Evolutionary conservation across 2,888 invertebrate genomes (phyloP).

Genomic region (Magallana nippona): DNA sequence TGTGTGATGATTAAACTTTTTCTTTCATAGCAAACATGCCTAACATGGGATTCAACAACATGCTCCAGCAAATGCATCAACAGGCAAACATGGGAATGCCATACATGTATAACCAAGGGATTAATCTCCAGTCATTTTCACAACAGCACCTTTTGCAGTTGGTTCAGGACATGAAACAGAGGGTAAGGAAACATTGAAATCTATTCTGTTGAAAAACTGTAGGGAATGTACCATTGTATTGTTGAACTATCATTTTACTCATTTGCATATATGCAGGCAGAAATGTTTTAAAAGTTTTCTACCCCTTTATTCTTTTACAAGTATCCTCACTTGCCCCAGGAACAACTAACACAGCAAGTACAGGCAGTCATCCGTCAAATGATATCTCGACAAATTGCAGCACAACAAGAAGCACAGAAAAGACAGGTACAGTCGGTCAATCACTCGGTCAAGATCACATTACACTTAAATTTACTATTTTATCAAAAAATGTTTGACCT

Average conservation of each 20-base stretch:
- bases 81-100: constrained; percentile 41
- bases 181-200: constrained; percentile 54
- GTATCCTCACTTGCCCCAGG: constrained; percentile 73
- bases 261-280: too few species aligned
- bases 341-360: constrained; percentile 70
- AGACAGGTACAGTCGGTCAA: constrained; percentile 60
- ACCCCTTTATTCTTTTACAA: constrained; percentile 54
- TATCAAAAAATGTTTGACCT: too few species aligned
- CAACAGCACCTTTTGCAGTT: constrained; percentile 61
- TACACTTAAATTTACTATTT: too few species aligned
- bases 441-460: too few species aligned
- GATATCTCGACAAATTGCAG: constrained; percentile 70
- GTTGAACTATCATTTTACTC: too few species aligned
- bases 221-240: too few species aligned
- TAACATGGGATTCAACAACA: constrained; percentile 38
- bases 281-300: not conserved
- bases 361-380: constrained; percentile 71
- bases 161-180: constrained; percentile 66
- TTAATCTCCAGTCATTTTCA: constrained; percentile 56
- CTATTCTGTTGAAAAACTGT: too few species aligned
- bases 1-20: too few species aligned
- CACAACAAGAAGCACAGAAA: constrained; percentile 70
- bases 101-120: constrained; percentile 42
- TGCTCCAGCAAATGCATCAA: constrained; percentile 34
- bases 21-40: constrained; percentile 21